Evolutionary conservation across 2,113 vertebrate genomes (phyloP), one percentile per base, ranked within the genome.

Genomic region (Gymnobelideus leadbeateri): DNA sequence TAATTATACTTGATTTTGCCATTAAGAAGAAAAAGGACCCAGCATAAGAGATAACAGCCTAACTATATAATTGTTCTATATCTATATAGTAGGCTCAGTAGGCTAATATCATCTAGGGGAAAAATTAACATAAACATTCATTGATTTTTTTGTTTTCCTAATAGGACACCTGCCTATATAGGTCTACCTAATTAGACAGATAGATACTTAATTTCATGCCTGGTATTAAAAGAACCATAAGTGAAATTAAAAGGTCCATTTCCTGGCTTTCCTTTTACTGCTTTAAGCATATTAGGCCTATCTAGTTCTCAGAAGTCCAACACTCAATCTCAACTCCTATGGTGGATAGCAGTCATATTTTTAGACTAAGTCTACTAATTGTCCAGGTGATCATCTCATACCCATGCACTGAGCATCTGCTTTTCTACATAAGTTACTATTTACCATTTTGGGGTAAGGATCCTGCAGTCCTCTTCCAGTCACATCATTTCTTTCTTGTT

Each of bases 111-210:
- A 53, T 96, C 94, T 95, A 51, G 93, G 96, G 92, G 91, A 92
- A 95, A 97, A 97, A 97, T 97, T 93, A 97, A 95, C 95, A 95
- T 92, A 91, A 51, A 94, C 93, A 97, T 94, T 61, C 61, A 94
- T 91, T 94, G 97, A 95, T 96, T 97, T 97, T 97, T 97, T 97
- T 96, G 96, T 93, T 96, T 97, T 92, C 97, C 47, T 97, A 95
- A 93, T 97, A 93, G 93, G 77, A 96, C 91, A 93, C 96, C 97
- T 98, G 95, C 94, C 89, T 95, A 77, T 95, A 94, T 46, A 97
- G 95, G 89, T 84, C 93, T 12, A 51, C 91, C 96, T 96, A 97
- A 96, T 96, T 97, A 97, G 84, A 95, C 52, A 31, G 37, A 84
- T 96, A 11, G 68, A 84, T 96, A 92, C 93, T 61, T 92, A 37